Percentiles rank a stretch among this genome's conserved stretches.
Conservation (phyloP, 2,888 invertebrate species). For the Agrochola macilenta region DNA sequence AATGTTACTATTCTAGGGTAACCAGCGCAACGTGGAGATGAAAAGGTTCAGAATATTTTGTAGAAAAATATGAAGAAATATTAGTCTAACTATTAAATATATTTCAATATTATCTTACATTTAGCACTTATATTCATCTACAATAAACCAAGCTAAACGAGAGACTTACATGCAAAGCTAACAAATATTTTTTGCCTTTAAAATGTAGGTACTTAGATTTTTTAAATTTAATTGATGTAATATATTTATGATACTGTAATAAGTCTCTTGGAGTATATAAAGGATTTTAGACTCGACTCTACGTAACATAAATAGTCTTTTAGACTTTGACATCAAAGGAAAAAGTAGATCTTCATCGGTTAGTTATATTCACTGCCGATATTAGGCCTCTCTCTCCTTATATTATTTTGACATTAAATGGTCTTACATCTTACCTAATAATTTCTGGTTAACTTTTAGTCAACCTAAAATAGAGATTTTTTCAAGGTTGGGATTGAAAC, state of each 20-base stretch:
- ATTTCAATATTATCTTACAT: constrained; percentile 74
- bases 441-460: constrained; percentile 66
- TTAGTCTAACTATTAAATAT: constrained; percentile 80
- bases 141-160: constrained; percentile 69
- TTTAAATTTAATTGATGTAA: constrained; percentile 49
- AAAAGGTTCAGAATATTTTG: constrained; percentile 72
- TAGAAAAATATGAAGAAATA: constrained; percentile 87
- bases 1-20: background rate
- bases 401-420: constrained; percentile 58
- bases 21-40: constrained; percentile 37
- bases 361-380: constrained; percentile 41
- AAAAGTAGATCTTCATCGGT: constrained; percentile 42
- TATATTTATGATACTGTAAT: constrained; percentile 62
- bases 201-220: constrained; percentile 52
- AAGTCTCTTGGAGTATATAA: constrained; percentile 62
- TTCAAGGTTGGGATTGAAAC: constrained; percentile 51
- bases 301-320: constrained; percentile 61
- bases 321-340: constrained; percentile 62
- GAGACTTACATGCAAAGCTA: constrained; percentile 71
- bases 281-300: constrained; percentile 45
- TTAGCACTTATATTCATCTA: constrained; percentile 72
- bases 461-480: constrained; percentile 55
- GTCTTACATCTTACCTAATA: constrained; percentile 62
- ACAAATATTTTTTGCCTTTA: constrained; percentile 61
- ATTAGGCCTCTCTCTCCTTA: constrained; percentile 58